Conservation (phyloP, 2,888 invertebrate genomes). For the Sinelater perroti region DNA sequence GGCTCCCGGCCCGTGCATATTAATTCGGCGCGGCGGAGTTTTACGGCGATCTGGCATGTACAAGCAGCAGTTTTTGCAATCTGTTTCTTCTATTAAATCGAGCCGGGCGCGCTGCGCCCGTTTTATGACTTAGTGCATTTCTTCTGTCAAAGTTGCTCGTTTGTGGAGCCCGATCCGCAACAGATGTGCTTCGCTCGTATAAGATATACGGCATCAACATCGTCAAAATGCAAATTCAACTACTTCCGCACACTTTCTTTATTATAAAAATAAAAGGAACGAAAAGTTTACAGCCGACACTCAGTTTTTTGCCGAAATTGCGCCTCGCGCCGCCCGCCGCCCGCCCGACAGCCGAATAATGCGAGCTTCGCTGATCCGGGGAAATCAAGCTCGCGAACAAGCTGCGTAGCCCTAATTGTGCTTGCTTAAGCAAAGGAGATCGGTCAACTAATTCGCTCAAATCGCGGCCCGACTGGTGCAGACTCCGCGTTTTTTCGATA, state of each 20-base stretch:
- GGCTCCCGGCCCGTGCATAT: conserved; percentile 42
- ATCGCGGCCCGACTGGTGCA: too few relatives aligned
- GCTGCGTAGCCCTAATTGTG: too few relatives aligned
- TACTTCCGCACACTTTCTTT: conserved; percentile 43
- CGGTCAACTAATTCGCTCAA: too few relatives aligned
- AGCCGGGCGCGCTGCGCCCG: conserved; percentile 37
- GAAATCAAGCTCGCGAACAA: too few relatives aligned
- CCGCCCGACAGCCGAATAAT: too few relatives aligned
- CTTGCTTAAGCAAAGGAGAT: too few relatives aligned
- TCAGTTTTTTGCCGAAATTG: conserved; percentile 27
- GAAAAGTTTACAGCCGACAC: conserved; percentile 28
- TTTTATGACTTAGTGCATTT: conserved; percentile 46
- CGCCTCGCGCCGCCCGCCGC: conserved; percentile 2
- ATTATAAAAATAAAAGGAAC: conserved; percentile 35
- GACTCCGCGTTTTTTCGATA: too few relatives aligned
- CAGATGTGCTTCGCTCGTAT: conserved; percentile 44
- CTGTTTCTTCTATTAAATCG: conserved; percentile 48
- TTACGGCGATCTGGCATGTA: conserved; percentile 39
- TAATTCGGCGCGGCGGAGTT: conserved; percentile 44
- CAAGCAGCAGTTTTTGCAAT: conserved; percentile 41
- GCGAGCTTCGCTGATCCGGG: too few relatives aligned
- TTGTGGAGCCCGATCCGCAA: conserved; percentile 42
- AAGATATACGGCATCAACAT: conserved; percentile 44
- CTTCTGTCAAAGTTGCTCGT: conserved; percentile 40
- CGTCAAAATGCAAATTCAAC: conserved; percentile 48